Base-by-base conservation (phyloP, 2,888 invertebrate species). In the Allygus modestus region DNA sequence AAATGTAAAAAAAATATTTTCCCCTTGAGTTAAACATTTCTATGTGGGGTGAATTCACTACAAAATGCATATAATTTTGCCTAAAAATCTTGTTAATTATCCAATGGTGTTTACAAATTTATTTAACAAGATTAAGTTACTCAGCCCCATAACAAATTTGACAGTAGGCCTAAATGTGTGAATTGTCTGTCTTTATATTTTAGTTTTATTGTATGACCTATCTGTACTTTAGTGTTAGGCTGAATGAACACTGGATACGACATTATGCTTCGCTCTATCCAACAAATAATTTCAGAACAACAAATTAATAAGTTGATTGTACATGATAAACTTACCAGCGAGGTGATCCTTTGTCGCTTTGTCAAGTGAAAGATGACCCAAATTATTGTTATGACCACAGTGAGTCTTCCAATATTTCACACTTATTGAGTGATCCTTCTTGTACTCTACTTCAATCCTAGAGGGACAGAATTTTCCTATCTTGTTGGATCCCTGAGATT, bases 401-500 rank as follows among this genome's bases (percentile, higher is more conserved):
- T 79, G 79, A 26, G n/a, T 54, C 28, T 43, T 79, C 79, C 79
- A 79, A 51, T 46, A 26, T 51, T 46, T 79, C 17, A 79, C 79
- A 17, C n/a, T 43, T 33, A 79, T 11, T 43, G 79, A 43, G 43
- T 12, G 46, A 51, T 79, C 54, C 51, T 79, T 43, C 26, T 79
- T 79, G 79, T 51, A 79, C 12, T 23, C 23, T n/a, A 79, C 54
- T 51, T 79, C 79, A 43, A 79, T 79, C 51, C 79, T 46, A 23
- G 79, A 79, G 43, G 79, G 79, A 51, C 79, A 79, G 28, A 11
- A 79, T 54, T 54, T 79, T 23, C 23, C 26, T 28, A 54, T 51
- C 17, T 79, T 79, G 31, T 79, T 79, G n/a, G 31, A 79, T 23
- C 79, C 79, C 54, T 79, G 79, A 11, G 79, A 79, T 51, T 79